A percentile compares a stretch with the other conserved stretches of the same genome.
Evolutionary conservation across 1,140 invertebrate genomes (phyloP).

Genomic region (Zaprionus lachaisei): DNA sequence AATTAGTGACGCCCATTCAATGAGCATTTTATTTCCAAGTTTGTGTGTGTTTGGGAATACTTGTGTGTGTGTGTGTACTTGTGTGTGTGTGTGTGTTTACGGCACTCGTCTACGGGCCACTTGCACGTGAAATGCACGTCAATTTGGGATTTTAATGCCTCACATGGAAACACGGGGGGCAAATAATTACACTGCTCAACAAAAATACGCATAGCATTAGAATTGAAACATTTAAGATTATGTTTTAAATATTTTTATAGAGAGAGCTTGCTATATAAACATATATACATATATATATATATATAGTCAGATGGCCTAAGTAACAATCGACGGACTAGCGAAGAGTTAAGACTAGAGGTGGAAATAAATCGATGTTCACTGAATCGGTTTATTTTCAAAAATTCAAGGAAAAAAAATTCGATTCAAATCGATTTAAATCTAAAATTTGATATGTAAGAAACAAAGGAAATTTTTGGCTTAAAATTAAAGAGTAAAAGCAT

Average conservation of each 20-base stretch:
- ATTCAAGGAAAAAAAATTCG: too few species aligned
- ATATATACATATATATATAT: too few species aligned
- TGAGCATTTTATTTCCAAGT: slow-evolving; percentile 34
- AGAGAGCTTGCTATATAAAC: too few species aligned
- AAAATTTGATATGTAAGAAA: too few species aligned
- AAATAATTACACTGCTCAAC: slow-evolving; percentile 36
- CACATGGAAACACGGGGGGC: slow-evolving; percentile 1
- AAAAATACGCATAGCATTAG: neutral
- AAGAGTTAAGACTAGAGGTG: too few species aligned
- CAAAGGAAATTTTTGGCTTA: too few species aligned
- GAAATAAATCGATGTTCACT: too few species aligned
- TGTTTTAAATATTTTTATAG: neutral
- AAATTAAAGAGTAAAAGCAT: too few species aligned
- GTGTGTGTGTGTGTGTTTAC: slow-evolving; percentile 27
- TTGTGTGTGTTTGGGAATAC: slow-evolving; percentile 15
- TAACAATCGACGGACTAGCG: too few species aligned
- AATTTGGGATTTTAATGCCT: slow-evolving; percentile 71
- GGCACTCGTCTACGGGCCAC: slow-evolving; percentile 44
- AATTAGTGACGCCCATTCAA: slow-evolving; percentile 78
- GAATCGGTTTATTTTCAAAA: too few species aligned
- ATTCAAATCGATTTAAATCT: too few species aligned
- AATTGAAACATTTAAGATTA: neutral
- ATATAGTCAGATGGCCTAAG: too few species aligned
- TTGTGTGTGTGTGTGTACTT: neutral
- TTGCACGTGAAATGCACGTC: slow-evolving; percentile 74